Percentiles rank a stretch among this genome's conserved stretches.
Conservation (phyloP, 2,113 vertebrate genomes). For the Odobenus rosmarus region DNA sequence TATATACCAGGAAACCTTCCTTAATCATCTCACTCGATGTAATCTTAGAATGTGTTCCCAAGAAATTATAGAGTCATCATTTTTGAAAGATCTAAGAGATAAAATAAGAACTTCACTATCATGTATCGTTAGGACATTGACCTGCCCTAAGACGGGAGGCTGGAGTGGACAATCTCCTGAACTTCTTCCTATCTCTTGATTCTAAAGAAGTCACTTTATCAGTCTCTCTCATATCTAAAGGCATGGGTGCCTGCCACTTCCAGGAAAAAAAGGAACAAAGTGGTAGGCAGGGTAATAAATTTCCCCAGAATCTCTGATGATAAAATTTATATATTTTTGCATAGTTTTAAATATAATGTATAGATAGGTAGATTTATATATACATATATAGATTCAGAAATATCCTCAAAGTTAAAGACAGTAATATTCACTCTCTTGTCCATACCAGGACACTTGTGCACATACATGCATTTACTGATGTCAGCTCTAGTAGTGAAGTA, state of each 20-base stretch:
- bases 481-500: not conserved
- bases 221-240: constrained; percentile 18
- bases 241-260: not conserved
- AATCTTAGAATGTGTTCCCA: not conserved
- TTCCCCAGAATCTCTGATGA: not conserved
- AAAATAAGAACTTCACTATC: not conserved
- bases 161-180: not conserved
- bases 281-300: not conserved
- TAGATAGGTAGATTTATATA: not conserved
- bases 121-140: not conserved
- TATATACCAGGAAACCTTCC: not conserved
- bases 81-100: not conserved
- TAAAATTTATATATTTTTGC: not conserved
- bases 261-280: not conserved
- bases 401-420: not conserved
- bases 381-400: not conserved
- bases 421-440: not conserved
- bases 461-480: not conserved
- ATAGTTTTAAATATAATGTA: not conserved
- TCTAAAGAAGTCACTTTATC: not conserved
- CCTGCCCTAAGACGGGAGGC: not conserved
- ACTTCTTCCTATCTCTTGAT: not conserved
- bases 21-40: not conserved
- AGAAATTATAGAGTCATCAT: not conserved
- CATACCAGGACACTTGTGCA: not conserved